Conservation (phyloP, 2,113 vertebrate species). For the Trogon melanurus region DNA sequence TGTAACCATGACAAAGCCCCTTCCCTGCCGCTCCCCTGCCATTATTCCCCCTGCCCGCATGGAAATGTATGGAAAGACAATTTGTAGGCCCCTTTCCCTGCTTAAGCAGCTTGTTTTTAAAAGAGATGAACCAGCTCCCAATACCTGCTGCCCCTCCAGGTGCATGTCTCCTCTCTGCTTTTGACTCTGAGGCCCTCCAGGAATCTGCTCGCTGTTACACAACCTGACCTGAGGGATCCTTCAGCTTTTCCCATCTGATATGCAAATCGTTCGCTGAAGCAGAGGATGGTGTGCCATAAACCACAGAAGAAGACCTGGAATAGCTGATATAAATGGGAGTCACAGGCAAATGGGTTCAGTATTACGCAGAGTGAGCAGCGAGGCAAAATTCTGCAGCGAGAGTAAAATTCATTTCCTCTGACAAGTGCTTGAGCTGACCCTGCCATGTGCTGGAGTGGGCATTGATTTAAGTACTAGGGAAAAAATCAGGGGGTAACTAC, state of each 20-base stretch:
- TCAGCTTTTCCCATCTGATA: conserved; percentile 38
- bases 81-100: conserved; percentile 19
- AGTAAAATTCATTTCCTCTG: conserved; percentile 27
- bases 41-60: conserved; percentile 76
- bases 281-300: conserved; percentile 65
- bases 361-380: neutral
- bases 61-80: conserved; percentile 59
- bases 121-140: neutral
- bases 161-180: neutral
- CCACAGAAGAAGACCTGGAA: conserved; percentile 51
- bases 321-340: conserved; percentile 30
- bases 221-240: conserved; percentile 1
- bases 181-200: neutral
- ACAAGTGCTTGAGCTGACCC: neutral
- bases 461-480: neutral
- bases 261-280: conserved; percentile 61
- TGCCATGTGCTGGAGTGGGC: neutral
- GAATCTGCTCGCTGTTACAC: neutral
- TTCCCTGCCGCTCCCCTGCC: conserved; percentile 55
- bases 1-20: conserved; percentile 81
- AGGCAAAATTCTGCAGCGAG: conserved; percentile 22
- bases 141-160: neutral
- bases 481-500: neutral
- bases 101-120: conserved; percentile 17
- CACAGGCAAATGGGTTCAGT: conserved; percentile 64